Evolutionary conservation across 2,797 vertebrate genomes (phyloP), one percentile per base, ranked within the genome.

Genomic region (Gadopsis marmoratus): DNA sequence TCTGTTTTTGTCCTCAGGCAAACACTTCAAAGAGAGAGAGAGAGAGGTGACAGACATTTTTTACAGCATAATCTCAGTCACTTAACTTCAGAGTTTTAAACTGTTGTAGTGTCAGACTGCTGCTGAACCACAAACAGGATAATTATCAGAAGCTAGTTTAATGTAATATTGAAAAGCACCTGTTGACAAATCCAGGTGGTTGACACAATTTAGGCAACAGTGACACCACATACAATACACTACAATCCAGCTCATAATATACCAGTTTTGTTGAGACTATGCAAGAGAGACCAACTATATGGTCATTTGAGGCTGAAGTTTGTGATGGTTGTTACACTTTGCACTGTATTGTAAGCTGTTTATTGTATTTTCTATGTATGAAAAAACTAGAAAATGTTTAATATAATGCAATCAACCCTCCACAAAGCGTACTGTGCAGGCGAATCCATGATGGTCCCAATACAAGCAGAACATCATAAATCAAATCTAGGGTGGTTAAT

Each of bases 1-100:
- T 54, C n/a, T 54, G 6, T 56, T 48, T 48, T 33, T 26, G 39
- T 76, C 19, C 3, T 61, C 1, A 48, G n/a, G 41, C 60, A 54
- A 37, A 16, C 0, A 0, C 13, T 60, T 35, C 17, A 53, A 43
- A 78, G 26, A 11, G 31, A 26, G 41, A 45, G 19, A 78, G 26
- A 11, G 31, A 26, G 41, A 45, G 19, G 21, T 74, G 53, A 53
- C n/a, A 5, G 41, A 37, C 51, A 48, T 69, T 58, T 60, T 62
- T 37, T 2, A 4, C 29, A 19, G 8, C 12, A 29, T 13, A 29
- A 23, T n/a, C 9, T 55, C 48, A 23, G 53, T 47, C 0, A 17
- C 58, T 69, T 21, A 39, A 26, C 29, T 21, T 47, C n/a, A 33
- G 31, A 43, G 60, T 51, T 60, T 37, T 35, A 43, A 59, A 65